Evolutionary conservation across 2,797 vertebrate genomes (phyloP).

Genomic region (Smutsia temminckii): DNA sequence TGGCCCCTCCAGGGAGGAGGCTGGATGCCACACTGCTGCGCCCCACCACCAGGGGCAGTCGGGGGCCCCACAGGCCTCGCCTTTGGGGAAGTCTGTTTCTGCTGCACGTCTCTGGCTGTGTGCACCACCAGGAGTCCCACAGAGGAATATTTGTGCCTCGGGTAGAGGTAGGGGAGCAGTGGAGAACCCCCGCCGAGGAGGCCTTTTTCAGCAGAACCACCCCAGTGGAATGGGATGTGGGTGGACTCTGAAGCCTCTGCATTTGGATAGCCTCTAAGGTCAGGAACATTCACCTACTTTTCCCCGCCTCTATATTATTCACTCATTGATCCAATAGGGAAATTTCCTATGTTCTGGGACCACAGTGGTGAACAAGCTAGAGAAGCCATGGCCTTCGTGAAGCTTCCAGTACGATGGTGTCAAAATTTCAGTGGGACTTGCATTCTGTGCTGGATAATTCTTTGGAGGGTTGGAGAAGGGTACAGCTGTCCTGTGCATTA

Average conservation of each 20-base stretch:
- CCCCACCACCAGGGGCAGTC: background rate
- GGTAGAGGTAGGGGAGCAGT: background rate
- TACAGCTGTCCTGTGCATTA: background rate
- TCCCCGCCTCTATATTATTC: background rate
- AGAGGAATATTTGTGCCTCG: background rate
- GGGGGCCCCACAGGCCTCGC: background rate
- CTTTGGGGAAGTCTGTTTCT: background rate
- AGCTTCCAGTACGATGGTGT: background rate
- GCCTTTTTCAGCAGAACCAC: background rate
- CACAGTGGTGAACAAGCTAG: background rate
- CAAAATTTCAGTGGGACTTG: background rate
- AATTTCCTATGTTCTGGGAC: background rate
- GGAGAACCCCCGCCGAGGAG: background rate
- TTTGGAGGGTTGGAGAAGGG: rapidly evolving
- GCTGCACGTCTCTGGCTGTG: background rate
- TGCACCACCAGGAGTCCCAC: background rate
- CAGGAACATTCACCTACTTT: background rate
- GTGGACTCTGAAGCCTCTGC: background rate
- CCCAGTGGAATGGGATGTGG: no score
- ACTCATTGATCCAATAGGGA: background rate
- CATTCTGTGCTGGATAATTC: background rate
- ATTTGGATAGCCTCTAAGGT: background rate
- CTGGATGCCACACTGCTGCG: no score
- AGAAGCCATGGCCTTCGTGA: background rate
- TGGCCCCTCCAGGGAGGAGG: no score